Percentiles rank a stretch among this genome's conserved stretches.
These are phyloP conservation scores for fruit fly (Drosophila melanogaster) DNA, from an alignment of 1,140 invertebrate genomes.

Conservation along the genomic window Release_6_plus_ISO1_MT NT_037436.4:18066001-18066500, in stretches of 20 bases:
- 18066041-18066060: slow-evolving; percentile 7
- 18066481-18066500: slow-evolving; percentile 40
- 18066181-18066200: too few relatives aligned
- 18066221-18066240: too few relatives aligned
- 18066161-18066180: too few relatives aligned
- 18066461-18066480: slow-evolving; percentile 72
- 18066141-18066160: background rate
- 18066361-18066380: slow-evolving; percentile 33
- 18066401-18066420: slow-evolving; percentile 66
- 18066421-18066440: slow-evolving; percentile 68
- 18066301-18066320: background rate
- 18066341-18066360: slow-evolving; percentile 15
- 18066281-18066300: background rate
- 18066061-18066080: background rate
- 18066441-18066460: slow-evolving; percentile 38
- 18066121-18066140: background rate
- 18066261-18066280: background rate
- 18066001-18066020: slow-evolving; percentile 24
- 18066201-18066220: too few relatives aligned
- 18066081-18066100: background rate
- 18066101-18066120: background rate
- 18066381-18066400: slow-evolving; percentile 10
- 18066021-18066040: slow-evolving; percentile 43
- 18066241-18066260: background rate
- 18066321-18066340: background rate